Evolutionary conservation across 2,888 invertebrate species (phyloP).

Genomic region (Dynastes tityus): DNA sequence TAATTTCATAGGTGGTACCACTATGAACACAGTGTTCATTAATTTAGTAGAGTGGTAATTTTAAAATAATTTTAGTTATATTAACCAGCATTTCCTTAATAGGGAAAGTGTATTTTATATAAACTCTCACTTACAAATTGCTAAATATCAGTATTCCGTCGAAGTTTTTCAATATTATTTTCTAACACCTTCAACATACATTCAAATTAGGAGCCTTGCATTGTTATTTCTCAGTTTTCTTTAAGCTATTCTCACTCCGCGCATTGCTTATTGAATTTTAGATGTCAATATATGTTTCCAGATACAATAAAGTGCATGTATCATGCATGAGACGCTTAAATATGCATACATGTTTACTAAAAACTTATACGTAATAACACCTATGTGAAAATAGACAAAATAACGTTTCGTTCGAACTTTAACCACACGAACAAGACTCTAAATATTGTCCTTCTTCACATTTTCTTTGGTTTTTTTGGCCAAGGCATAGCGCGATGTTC

Average conservation of each 20-base stretch:
- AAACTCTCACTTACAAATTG: too few species aligned
- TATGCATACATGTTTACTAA: constrained; percentile 6
- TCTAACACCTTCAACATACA: too few species aligned
- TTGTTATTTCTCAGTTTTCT: background rate
- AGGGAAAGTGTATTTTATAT: too few species aligned
- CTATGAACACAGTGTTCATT: too few species aligned
- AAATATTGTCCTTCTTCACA: background rate
- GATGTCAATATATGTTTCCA: constrained; percentile 5
- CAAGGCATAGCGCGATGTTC: background rate
- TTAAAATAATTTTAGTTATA: too few species aligned
- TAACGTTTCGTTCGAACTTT: background rate
- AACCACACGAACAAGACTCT: constrained; percentile 9
- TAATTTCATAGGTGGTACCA: too few species aligned
- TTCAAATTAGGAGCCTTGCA: too few species aligned
- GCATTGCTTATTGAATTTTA: constrained; percentile 3
- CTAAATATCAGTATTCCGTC: too few species aligned
- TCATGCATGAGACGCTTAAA: constrained; percentile 18
- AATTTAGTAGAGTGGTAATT: too few species aligned
- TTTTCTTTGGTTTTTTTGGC: constrained; percentile 1
- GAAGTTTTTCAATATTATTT: too few species aligned
- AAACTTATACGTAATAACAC: background rate
- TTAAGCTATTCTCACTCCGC: background rate
- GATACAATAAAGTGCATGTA: constrained; percentile 11
- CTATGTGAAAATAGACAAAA: background rate
- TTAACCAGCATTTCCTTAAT: too few species aligned